phyloP scores from a whole-genome alignment of 1,140 invertebrate genomes.

The Listronotus bonariensis region DNA sequence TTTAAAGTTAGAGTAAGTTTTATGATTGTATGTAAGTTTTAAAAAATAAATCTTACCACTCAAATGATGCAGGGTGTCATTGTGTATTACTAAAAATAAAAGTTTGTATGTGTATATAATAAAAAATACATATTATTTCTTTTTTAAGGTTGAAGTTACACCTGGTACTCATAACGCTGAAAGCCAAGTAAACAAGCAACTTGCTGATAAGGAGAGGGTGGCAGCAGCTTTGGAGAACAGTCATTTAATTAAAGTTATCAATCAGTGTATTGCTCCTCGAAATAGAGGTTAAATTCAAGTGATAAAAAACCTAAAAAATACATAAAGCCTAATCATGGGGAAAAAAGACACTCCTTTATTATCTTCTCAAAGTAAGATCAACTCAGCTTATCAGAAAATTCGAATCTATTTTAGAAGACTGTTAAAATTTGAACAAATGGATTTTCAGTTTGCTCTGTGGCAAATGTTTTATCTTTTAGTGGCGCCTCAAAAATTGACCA shows the following conservation, averaged over 20 bases:
- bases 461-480: constrained; percentile 98
- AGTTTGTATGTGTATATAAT: no score
- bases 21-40: no score
- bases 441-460: constrained; percentile 99
- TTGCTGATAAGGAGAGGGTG: constrained; percentile 97
- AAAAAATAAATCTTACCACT: no score
- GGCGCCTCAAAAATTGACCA: constrained; percentile 96
- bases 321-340: constrained; percentile 9
- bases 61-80: no score
- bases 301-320: not conserved
- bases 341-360: constrained; percentile 14
- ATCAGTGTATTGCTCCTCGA: constrained; percentile 77
- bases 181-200: constrained; percentile 93
- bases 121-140: no score
- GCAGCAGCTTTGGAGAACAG: constrained; percentile 95
- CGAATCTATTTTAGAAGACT: constrained; percentile 86
- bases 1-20: constrained; percentile 77
- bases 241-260: constrained; percentile 90
- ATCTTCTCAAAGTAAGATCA: constrained; percentile 19
- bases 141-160: constrained; percentile 77
- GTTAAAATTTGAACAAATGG: constrained; percentile 97
- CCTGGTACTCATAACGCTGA: constrained; percentile 94
- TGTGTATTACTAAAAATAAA: no score
- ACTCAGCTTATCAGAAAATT: constrained; percentile 38
- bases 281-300: constrained; percentile 34